These are phyloP conservation scores for Cryptomyrus ogoouensis DNA, from an alignment of 2,113 vertebrate species.

Conservation along the genomic window DNA sequence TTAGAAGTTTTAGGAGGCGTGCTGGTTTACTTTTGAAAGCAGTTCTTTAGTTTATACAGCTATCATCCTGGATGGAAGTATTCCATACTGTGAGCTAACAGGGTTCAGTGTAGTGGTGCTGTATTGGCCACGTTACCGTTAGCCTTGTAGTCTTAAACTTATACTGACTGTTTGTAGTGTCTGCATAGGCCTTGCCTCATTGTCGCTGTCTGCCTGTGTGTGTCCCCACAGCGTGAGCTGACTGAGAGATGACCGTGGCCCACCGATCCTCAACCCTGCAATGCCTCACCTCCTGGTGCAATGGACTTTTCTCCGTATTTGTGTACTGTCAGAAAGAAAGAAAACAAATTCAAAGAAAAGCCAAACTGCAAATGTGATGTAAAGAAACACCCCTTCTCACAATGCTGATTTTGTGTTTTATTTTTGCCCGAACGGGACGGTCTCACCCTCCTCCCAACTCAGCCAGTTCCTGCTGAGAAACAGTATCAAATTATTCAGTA, in stretches of 20 bases:
- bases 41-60: not conserved
- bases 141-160: not conserved
- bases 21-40: not conserved
- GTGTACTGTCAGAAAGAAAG: slow-evolving; percentile 69
- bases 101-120: not conserved
- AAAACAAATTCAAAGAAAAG: slow-evolving; percentile 31
- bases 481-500: not conserved
- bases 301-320: slow-evolving; percentile 81
- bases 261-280: slow-evolving; percentile 69
- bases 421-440: slow-evolving; percentile 49
- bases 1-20: not conserved
- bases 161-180: not conserved
- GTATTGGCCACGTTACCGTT: not conserved
- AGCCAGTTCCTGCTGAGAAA: slow-evolving; percentile 69
- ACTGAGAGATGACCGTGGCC: slow-evolving; percentile 61
- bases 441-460: slow-evolving; percentile 69
- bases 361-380: slow-evolving; percentile 98
- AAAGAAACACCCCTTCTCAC: slow-evolving; percentile 94
- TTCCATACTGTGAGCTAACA: not conserved
- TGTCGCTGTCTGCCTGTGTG: not conserved
- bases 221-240: slow-evolving; percentile 74
- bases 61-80: not conserved
- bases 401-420: slow-evolving; percentile 79
- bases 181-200: not conserved
- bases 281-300: slow-evolving; percentile 71